Conservation (phyloP, 1,140 invertebrate species). For the Gonatopus flavifemur region DNA sequence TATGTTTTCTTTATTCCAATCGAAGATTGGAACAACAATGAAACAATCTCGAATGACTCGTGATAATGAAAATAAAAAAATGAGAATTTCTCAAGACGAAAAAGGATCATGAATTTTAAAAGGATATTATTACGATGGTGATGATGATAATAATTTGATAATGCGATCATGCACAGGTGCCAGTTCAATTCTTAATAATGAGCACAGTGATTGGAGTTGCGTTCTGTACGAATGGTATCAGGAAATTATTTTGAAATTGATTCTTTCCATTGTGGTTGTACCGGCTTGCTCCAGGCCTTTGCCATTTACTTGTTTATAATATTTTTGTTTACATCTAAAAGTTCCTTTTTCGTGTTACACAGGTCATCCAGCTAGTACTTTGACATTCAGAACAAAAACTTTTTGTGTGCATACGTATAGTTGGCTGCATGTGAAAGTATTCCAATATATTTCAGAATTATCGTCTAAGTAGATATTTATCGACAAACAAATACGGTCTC, state of each 20-base stretch:
- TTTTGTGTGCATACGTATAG: not conserved
- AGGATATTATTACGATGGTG: not conserved
- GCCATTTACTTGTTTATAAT: constrained; percentile 19
- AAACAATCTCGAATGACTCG: too few relatives aligned
- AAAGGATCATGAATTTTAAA: not conserved
- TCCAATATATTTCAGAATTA: constrained; percentile 2
- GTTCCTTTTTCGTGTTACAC: not conserved
- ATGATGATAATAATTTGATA: too few relatives aligned
- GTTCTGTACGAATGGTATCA: constrained; percentile 38
- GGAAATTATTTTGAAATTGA: constrained; percentile 24
- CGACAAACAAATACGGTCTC: constrained; percentile 12
- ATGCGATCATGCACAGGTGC: constrained; percentile 47
- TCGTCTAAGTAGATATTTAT: constrained; percentile 7
- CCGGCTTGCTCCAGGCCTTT: constrained; percentile 56
- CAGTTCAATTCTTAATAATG: constrained; percentile 43
- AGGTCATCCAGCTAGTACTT: constrained; percentile 2
- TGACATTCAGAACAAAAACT: not conserved
- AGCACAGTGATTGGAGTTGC: constrained; percentile 56
- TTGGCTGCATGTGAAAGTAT: constrained; percentile 3
- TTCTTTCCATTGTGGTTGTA: constrained; percentile 47
- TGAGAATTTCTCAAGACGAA: too few relatives aligned
- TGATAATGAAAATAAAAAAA: too few relatives aligned
- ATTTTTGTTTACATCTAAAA: not conserved
- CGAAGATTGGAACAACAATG: too few relatives aligned
- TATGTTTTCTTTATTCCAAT: too few relatives aligned